phyloP scores from a whole-genome alignment of 1,140 invertebrate species.

The Diachasma alloeum region DNA sequence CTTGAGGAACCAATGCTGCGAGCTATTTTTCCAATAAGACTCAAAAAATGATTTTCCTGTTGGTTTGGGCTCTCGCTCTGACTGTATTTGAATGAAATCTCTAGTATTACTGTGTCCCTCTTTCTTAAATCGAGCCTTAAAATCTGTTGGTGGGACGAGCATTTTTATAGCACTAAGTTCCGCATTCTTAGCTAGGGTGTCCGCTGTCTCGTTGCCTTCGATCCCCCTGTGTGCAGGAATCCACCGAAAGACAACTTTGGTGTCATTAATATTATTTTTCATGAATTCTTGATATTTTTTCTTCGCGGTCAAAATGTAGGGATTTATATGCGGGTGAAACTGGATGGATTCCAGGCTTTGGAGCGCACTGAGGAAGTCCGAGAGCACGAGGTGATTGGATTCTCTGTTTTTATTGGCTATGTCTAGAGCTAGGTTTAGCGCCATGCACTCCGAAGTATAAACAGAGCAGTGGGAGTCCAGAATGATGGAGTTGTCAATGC shows the following conservation, averaged over 20 bases:
- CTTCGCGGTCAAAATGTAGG: not conserved
- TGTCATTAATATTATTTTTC: not conserved
- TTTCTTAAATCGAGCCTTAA: no score
- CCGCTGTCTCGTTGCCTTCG: slow-evolving; percentile 11
- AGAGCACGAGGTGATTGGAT: not conserved
- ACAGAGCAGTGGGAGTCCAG: not conserved
- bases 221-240: not conserved
- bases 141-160: no score
- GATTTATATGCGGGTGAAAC: not conserved
- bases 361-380: not conserved
- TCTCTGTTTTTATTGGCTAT: not conserved
- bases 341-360: not conserved
- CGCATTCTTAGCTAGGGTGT: not conserved
- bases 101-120: no score
- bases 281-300: not conserved
- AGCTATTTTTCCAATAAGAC: no score
- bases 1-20: no score
- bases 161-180: no score
- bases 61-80: no score
- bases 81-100: no score
- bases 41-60: no score
- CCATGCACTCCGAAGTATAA: not conserved
- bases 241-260: not conserved
- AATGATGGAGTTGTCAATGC: not conserved
- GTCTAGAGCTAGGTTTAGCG: not conserved